Base-by-base conservation (phyloP, 64 coral and sea anemone species). In the Montipora efflorescens region DNA sequence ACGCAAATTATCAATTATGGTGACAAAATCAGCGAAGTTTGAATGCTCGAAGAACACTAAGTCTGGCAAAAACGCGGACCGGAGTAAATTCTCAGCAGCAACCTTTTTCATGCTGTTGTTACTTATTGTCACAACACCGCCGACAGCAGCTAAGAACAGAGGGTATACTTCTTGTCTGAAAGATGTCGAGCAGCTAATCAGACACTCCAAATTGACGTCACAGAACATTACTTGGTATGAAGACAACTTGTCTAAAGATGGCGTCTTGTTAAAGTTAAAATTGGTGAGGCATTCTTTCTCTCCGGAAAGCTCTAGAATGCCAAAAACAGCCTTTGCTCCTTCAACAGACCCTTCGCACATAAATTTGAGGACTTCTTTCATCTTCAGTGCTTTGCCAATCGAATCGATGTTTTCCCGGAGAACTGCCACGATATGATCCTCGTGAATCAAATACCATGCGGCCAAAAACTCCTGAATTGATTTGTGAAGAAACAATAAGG, bases 391-490 rank as follows among this genome's bases (percentile, higher is more conserved):
- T 59, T 83, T 83, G 28, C 22, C 9, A 83, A 64, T 46, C 47
- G 80, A 66, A 64, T 83, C 59, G 11, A 83, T 83, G 3, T 28
- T 18, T 36, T 36, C 36, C 23, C 53, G 11, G 11, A 83, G 14
- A 67, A 21, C 22, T 7, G 11, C 10, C 8, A 21, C 12, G 1
- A 47, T 12, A 3, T 14, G 28, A 5, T 55, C 28, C 28, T 45
- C 47, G 48, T 70, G 67, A 10, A 71, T 53, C 13, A 91, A 69
- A 71, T 71, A 91, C 77, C 68, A 71, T 0, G 89, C 89, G 5
- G 89, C 89, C 61, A 91, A 51, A 45, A 81, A 81, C 45, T 91
- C 89, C 78, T 91, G 77, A 48, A 91, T 70, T 21, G 89, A 80
- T 45, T 91, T 91, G 78, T 91, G 78, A 81, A 91, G 59, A 72